Base-by-base conservation (phyloP, 2,113 vertebrate species). In the Hipposideros armiger region DNA sequence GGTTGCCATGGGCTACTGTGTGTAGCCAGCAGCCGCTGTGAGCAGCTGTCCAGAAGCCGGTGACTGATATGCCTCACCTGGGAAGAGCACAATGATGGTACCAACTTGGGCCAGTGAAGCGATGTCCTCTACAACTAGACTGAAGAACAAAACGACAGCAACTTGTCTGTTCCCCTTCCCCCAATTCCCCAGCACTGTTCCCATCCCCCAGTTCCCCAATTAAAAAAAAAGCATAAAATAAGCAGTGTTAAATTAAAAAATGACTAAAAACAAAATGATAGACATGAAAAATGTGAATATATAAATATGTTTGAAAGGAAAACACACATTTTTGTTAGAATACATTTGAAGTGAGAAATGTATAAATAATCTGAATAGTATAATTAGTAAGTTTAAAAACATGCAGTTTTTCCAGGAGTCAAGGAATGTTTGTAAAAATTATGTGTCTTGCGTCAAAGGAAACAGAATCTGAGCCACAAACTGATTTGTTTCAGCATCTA, bases 301-400 rank as follows among this genome's bases (percentile, higher is more conserved):
- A 22, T 76, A 80, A 76, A 87, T 66, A 67, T 62, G 22, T 67
- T 93, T 88, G 56, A 83, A 90, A 74, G 50, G 17, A 83, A 69
- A 78, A 70, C 32, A 70, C 17, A 36, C 4, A 54, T 40, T 95
- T 82, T 36, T 87, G 17, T 67, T 24, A 86, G 72, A 97, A 54
- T 45, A 62, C 14, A 95, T 42, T 14, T 67, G 17, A 94, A 92
- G 77, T 58, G 26, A 77, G 45, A 93, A 50, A 84, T 3, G 42
- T 4, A 56, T 8, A 77, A 42, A 32, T 77, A 81, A 72, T 86
- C 92, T 92, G 15, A 87, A 56, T 69, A 56, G 54, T 32, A 45
- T 42, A 94, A 70, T 88, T 76, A 80, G 52, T 24, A 84, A 87
- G 4, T 85, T 87, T 82, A 42, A 78, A 84, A 94, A 90, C 24